A percentile compares a stretch with the other conserved stretches of the same genome.
Conservation (phyloP, 2,888 invertebrate species). For the Brachypalpus laphriformis region DNA sequence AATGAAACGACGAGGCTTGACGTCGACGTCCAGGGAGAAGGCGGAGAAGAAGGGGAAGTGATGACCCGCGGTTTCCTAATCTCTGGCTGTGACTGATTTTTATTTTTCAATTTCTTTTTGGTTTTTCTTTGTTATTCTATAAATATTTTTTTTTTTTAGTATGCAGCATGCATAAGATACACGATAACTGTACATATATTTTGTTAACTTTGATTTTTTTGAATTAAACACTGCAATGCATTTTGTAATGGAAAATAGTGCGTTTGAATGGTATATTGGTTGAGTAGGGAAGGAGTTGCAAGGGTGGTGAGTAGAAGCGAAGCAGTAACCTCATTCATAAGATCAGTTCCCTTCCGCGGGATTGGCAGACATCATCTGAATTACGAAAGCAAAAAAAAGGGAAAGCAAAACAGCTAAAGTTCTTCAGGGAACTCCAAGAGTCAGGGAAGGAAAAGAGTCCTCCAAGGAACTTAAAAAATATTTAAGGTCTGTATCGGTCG, state of each 20-base stretch:
- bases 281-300: too few species aligned
- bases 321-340: too few species aligned
- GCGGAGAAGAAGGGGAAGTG: neutral
- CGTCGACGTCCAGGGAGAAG: neutral
- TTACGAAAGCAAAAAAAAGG: too few species aligned
- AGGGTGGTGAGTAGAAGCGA: too few species aligned
- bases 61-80: neutral
- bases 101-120: neutral
- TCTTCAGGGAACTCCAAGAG: too few species aligned
- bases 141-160: constrained; percentile 10
- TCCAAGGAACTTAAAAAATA: too few species aligned
- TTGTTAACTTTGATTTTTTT: neutral
- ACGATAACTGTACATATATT: neutral
- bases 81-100: neutral
- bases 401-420: too few species aligned
- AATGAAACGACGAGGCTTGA: constrained; percentile 13
- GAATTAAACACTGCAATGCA: constrained; percentile 7
- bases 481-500: too few species aligned
- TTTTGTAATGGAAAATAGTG: neutral
- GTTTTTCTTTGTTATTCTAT: neutral
- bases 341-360: too few species aligned
- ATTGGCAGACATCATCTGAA: too few species aligned
- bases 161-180: constrained; percentile 30
- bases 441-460: too few species aligned
- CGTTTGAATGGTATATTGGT: neutral